These are phyloP conservation scores for Rhimphoctona megacephalus DNA, from an alignment of 2,888 invertebrate genomes.

Conservation along the genomic window DNA sequence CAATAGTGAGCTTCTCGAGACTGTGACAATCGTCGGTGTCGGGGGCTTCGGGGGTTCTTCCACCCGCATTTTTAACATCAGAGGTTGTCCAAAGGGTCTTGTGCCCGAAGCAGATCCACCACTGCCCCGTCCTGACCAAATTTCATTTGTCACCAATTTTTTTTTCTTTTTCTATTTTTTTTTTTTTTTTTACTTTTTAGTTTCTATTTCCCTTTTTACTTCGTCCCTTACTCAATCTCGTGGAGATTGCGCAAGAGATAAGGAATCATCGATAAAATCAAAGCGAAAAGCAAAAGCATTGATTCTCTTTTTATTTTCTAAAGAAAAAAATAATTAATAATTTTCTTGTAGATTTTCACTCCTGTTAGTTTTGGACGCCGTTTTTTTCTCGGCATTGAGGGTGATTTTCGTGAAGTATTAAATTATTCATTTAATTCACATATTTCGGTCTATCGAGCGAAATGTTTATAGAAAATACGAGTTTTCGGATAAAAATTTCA, in stretches of 20 bases:
- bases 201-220: conserved; percentile 9
- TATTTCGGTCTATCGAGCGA: not conserved
- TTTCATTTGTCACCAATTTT: conserved; percentile 64
- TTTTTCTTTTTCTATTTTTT: conserved; percentile 15
- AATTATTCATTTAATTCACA: conserved; percentile 7
- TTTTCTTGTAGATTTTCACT: conserved; percentile 18
- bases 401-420: conserved; percentile 32
- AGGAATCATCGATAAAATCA: conserved; percentile 60
- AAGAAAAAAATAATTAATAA: conserved; percentile 65
- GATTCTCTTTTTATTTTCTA: conserved; percentile 19
- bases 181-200: not conserved
- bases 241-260: conserved; percentile 19
- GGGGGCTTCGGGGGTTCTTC: conserved; percentile 74
- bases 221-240: conserved; percentile 18
- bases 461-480: not conserved
- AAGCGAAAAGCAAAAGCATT: conserved; percentile 54
- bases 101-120: conserved; percentile 86
- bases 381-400: conserved; percentile 36
- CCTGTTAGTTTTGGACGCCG: conserved; percentile 50
- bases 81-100: conserved; percentile 92
- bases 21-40: conserved; percentile 70
- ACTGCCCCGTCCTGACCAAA: conserved; percentile 79
- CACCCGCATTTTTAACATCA: conserved; percentile 86
- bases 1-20: conserved; percentile 72
- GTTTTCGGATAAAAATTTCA: not conserved